phyloP scores from a whole-genome alignment of 2,888 invertebrate genomes.

The Marronus borbonicus region DNA sequence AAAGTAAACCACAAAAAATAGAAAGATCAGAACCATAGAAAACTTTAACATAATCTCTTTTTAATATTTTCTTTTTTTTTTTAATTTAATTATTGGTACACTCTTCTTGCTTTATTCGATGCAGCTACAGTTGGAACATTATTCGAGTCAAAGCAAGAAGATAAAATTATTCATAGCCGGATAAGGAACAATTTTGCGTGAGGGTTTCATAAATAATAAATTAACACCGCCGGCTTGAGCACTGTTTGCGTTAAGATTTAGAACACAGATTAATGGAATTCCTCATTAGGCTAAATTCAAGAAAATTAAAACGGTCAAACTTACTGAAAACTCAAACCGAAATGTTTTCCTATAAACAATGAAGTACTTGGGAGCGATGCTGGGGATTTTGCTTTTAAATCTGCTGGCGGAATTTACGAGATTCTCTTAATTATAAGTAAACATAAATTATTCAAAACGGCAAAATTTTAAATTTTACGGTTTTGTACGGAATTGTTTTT shows the following conservation, averaged over 20 bases:
- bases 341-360: slow-evolving; percentile 19
- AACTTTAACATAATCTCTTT: too few species aligned
- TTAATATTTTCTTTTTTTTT: too few species aligned
- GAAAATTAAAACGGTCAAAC: slow-evolving; percentile 33
- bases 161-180: slow-evolving; percentile 7
- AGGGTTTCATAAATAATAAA: slow-evolving; percentile 25
- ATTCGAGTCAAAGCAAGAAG: too few species aligned
- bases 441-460: slow-evolving; percentile 36
- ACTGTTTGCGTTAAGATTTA: slow-evolving; percentile 6
- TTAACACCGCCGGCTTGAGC: background rate
- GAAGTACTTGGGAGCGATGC: background rate
- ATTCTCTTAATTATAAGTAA: background rate
- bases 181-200: background rate
- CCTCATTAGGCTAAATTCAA: slow-evolving; percentile 33
- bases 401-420: background rate
- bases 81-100: too few species aligned
- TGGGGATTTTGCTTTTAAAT: background rate
- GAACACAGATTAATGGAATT: slow-evolving; percentile 24
- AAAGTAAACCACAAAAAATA: too few species aligned
- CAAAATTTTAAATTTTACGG: background rate
- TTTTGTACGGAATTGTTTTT: too few species aligned
- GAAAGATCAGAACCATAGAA: too few species aligned
- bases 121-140: too few species aligned
- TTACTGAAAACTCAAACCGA: slow-evolving; percentile 28
- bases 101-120: too few species aligned